Percentiles rank a stretch among this genome's conserved stretches.
phyloP scores from a whole-genome alignment of 2,888 invertebrate species.

The Drosophila aldrichi region DNA sequence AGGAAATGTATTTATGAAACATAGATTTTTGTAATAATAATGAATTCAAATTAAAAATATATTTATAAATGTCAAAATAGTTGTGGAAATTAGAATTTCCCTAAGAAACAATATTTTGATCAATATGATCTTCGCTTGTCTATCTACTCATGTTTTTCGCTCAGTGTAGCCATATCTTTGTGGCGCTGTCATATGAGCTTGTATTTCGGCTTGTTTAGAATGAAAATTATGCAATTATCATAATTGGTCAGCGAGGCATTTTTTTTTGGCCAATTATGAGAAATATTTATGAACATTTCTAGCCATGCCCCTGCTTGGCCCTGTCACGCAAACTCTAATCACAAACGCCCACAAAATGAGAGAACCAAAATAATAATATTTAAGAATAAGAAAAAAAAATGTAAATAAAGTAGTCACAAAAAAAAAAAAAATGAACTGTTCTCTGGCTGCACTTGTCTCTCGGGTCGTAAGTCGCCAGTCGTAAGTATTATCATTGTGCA shows the following conservation, averaged over 20 bases:
- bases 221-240: slow-evolving; percentile 78
- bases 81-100: too few species aligned
- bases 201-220: slow-evolving; percentile 75
- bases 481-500: slow-evolving; percentile 59
- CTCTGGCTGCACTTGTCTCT: slow-evolving; percentile 57
- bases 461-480: neutral
- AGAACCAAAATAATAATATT: slow-evolving; percentile 18
- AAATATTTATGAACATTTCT: slow-evolving; percentile 61
- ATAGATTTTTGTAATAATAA: neutral
- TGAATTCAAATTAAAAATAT: too few species aligned
- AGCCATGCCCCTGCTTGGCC: slow-evolving; percentile 27
- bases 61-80: too few species aligned
- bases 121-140: neutral
- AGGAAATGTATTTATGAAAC: neutral
- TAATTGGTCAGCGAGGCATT: slow-evolving; percentile 69
- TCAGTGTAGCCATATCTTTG: slow-evolving; percentile 52
- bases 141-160: slow-evolving; percentile 1
- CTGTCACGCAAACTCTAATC: slow-evolving; percentile 60
- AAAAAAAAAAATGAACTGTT: neutral
- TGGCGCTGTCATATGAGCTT: slow-evolving; percentile 64
- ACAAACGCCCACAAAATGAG: slow-evolving; percentile 41
- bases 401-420: slow-evolving; percentile 48
- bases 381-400: slow-evolving; percentile 24
- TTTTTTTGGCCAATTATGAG: slow-evolving; percentile 74
- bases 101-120: too few species aligned